Conservation (phyloP, 2,888 invertebrate genomes). For the Pimpla rufipes region DNA sequence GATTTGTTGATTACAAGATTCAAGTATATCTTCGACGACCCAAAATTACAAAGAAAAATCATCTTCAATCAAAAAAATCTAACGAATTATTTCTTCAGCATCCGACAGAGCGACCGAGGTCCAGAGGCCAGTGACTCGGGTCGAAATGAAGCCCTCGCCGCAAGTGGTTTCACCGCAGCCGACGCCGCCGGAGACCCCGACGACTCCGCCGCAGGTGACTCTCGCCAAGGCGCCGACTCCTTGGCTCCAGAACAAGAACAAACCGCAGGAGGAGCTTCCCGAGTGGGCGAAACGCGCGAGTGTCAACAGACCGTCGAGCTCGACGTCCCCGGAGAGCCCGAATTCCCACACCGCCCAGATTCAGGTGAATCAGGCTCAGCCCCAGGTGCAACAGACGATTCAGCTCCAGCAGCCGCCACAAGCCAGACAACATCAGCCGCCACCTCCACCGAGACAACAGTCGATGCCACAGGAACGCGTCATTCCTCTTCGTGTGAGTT, state of each 20-base stretch:
- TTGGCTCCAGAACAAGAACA: constrained; percentile 86
- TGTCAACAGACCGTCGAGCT: constrained; percentile 75
- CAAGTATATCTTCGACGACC: too few species aligned
- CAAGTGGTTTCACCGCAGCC: constrained; percentile 72
- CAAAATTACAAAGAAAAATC: too few species aligned
- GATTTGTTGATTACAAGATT: too few species aligned
- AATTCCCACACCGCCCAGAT: constrained; percentile 84
- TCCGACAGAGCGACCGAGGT: constrained; percentile 72
- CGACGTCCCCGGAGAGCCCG: constrained; percentile 82
- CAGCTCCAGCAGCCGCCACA: constrained; percentile 70
- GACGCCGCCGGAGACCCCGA: constrained; percentile 80
- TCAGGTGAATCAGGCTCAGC: constrained; percentile 73
- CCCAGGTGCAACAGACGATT: constrained; percentile 24
- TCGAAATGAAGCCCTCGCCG: constrained; percentile 73
- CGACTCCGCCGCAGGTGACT: constrained; percentile 83
- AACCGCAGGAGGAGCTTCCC: constrained; percentile 85
- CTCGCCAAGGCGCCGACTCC: constrained; percentile 88
- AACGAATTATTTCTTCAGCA: constrained; percentile 31
- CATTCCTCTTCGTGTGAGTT: constrained; percentile 79
- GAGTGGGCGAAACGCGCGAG: constrained; percentile 85
- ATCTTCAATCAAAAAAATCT: neutral
- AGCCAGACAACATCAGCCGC: constrained; percentile 48
- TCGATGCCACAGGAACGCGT: constrained; percentile 76
- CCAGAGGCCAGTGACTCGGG: constrained; percentile 71
- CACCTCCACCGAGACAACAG: constrained; percentile 65